Percentiles rank a stretch among this genome's conserved stretches.
phyloP scores from a whole-genome alignment of 2,888 invertebrate species.

The Nasonovia ribisnigri region DNA sequence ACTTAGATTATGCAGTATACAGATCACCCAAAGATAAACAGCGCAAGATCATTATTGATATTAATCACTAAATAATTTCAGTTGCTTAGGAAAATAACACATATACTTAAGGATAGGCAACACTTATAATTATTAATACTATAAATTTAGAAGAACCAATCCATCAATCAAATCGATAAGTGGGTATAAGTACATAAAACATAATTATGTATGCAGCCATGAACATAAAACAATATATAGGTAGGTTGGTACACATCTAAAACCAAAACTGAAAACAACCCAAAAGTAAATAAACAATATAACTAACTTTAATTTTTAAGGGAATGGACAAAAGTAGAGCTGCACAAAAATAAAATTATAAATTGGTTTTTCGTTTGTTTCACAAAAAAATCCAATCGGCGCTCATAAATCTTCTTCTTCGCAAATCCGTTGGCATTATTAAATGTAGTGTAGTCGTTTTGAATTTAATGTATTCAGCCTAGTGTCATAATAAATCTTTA shows the following conservation, averaged over 20 bases:
- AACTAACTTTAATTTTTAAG: not conserved
- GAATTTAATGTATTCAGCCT: conserved; percentile 20
- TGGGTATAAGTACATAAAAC: not conserved
- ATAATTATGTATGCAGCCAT: not conserved
- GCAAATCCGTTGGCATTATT: conserved; percentile 20
- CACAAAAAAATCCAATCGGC: not conserved
- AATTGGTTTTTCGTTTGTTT: not conserved
- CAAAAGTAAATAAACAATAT: not conserved
- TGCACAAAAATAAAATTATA: not conserved
- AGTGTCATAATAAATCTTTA: conserved; percentile 27
- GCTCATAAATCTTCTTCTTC: not conserved
- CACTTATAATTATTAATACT: not conserved
- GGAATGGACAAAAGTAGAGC: not conserved
- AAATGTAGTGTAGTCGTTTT: not conserved
- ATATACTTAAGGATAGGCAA: too few species aligned
- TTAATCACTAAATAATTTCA: not conserved
- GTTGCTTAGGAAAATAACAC: not conserved
- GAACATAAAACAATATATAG: not conserved
- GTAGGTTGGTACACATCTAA: not conserved
- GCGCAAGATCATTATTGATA: not conserved
- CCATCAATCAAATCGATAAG: not conserved
- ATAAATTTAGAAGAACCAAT: not conserved
- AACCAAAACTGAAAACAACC: not conserved
- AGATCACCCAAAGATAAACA: not conserved
- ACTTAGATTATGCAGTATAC: not conserved